Base-by-base conservation (phyloP, 2,113 vertebrate species). In the Phrynosoma platyrhinos region DNA sequence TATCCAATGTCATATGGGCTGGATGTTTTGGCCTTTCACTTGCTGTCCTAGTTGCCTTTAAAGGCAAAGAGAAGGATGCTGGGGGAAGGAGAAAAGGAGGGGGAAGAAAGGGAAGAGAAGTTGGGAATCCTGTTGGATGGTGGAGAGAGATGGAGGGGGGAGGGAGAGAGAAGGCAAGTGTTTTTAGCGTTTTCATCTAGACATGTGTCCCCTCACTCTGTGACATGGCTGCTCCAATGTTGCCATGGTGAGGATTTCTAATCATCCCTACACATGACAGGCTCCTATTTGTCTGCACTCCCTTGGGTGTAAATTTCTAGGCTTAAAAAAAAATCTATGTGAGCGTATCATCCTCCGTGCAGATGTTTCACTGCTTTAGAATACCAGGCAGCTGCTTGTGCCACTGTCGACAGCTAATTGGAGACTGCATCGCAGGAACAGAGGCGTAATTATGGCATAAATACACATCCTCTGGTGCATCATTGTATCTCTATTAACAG, bases 181-280 rank as follows among this genome's bases (percentile, higher is more conserved):
- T 97, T 97, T 97, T 97, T 97, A 97, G 96, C 95, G 92, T 97
- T 97, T 98, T 97, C 96, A 97, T 97, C 97, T 96, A 97, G 97
- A 97, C 97, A 98, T 97, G 97, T 97, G 97, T 97, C 97, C 97
- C 97, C 97, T 98, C 96, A 96, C 96, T 98, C 97, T 97, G 96
- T 98, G 98, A 98, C 98, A 98, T 98, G 98, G 97, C 98, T 98
- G 97, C 98, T 98, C 97, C 96, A 96, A 96, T 97, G 98, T 99
- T 98, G 98, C 98, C 97, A 99, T 99, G 98, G 98, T 97, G 97
- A 99, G 98, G 96, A 98, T 97, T 98, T 97, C 97, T 98, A 98
- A 98, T 98, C 97, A 97, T 98, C 97, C 97, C 97, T 97, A 96
- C 98, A 97, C 97, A 98, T 98, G 97, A 97, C 96, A 97, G 97